Evolutionary conservation across 2,797 vertebrate genomes (phyloP).

Genomic region (Miichthys miiuy): DNA sequence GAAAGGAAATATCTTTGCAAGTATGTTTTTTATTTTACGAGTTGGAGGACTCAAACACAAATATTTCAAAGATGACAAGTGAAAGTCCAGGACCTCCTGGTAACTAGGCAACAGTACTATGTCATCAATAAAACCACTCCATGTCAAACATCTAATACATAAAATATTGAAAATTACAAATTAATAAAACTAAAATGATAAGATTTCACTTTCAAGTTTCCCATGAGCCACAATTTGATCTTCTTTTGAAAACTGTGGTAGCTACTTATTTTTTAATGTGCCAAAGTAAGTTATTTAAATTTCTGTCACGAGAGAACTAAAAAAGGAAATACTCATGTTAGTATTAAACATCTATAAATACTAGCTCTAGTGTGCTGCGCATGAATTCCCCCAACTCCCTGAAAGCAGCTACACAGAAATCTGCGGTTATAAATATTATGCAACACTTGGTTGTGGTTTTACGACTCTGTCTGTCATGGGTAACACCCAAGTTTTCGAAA

Average conservation of each 20-base stretch:
- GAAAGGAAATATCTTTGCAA: neutral
- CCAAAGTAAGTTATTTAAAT: neutral
- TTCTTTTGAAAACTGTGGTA: neutral
- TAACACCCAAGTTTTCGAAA: neutral
- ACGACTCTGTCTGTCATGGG: constrained; percentile 16
- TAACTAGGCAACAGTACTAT: neutral
- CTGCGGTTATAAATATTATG: constrained; percentile 6
- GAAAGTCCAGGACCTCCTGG: neutral
- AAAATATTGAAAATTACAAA: neutral
- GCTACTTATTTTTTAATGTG: neutral
- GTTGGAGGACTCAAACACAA: neutral
- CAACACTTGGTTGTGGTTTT: neutral
- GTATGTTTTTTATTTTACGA: neutral
- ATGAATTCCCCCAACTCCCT: neutral
- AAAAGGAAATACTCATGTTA: neutral
- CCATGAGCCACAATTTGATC: neutral
- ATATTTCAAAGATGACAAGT: neutral
- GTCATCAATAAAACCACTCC: neutral
- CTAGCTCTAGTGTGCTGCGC: neutral
- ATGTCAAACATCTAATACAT: neutral
- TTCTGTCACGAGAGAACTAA: constrained; percentile 3
- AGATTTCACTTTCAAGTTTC: neutral
- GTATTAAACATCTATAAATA: neutral
- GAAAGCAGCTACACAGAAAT: neutral
- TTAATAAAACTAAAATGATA: neutral